phyloP scores from a whole-genome alignment of 2,888 invertebrate species.

The Ligdia adustata region DNA sequence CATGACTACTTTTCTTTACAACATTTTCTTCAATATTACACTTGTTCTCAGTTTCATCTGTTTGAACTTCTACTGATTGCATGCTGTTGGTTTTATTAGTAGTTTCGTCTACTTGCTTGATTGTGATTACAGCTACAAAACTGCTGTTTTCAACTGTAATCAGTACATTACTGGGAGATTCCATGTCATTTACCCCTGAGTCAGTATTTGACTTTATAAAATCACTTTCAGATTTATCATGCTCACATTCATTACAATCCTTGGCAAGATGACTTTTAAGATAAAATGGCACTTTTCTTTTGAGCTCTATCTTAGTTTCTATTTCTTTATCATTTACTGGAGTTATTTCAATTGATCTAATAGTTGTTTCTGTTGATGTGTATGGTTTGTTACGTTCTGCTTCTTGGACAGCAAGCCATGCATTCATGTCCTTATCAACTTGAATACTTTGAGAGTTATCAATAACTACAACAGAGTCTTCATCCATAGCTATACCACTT shows the following conservation, averaged over 20 bases:
- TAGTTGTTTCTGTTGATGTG: conserved; percentile 22
- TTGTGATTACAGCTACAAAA: conserved; percentile 52
- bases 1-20: neutral
- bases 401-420: conserved; percentile 59
- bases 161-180: conserved; percentile 45
- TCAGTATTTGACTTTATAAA: too few relatives aligned
- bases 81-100: conserved; percentile 30
- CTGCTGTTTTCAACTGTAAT: conserved; percentile 55
- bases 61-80: conserved; percentile 54
- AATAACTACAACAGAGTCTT: conserved; percentile 54
- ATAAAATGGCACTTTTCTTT: conserved; percentile 58
- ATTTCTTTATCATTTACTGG: neutral
- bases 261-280: conserved; percentile 55
- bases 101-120: conserved; percentile 42
- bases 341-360: neutral
- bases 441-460: conserved; percentile 55
- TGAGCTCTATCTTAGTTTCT: conserved; percentile 20
- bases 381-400: conserved; percentile 48
- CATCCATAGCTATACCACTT: conserved; percentile 63
- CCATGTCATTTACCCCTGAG: neutral
- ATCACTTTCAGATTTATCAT: conserved; percentile 8
- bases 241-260: conserved; percentile 46
- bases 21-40: conserved; percentile 7
- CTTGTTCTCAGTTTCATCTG: conserved; percentile 38
- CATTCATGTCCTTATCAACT: conserved; percentile 66